Base-by-base conservation (phyloP, 2,797 vertebrate genomes). In the Yasuhikotakia modesta region DNA sequence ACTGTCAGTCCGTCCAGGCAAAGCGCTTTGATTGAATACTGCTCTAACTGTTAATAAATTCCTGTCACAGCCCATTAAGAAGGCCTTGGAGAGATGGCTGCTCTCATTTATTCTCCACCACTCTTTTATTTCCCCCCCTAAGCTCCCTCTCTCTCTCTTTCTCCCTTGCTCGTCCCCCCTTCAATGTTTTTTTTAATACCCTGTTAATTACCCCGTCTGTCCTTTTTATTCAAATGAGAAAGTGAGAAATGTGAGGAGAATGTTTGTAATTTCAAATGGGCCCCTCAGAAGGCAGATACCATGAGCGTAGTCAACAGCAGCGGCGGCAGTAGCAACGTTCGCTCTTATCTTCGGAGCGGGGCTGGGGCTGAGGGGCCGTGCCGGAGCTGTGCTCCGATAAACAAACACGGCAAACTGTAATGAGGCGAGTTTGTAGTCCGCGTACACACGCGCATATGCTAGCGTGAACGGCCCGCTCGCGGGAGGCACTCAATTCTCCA, bases 31-130 rank as follows among this genome's bases (percentile, higher is more conserved):
- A 93, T 94, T 93, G 93, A 92, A 93, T 92, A 93, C 90, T 89
- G 90, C 91, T 88, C 90, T 92, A 92, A 94, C 91, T 93, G 90
- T 92, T 92, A 93, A 94, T 93, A 93, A 92, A 93, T 93, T 94
- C 92, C 90, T 93, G 92, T 93, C 92, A 92, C 91, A 93, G 91
- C 88, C 91, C 91, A 93, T 93, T 94, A 93, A 93, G 91, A 90
- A 91, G 90, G 91, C 92, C 92, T 93, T 91, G 91, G 91, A 93
- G 92, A 93, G 90, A 93, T 92, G 90, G 89, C 87, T 86, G 89
- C 89, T 91, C 85, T 93, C 93, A 93, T 93, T 93, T 93, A 93
- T 93, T 94, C 92, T 92, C 86, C 89, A 89, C 87, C 86, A 87
- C 80, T 79, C 88, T 90, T 85, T 58, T 60, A 68, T 83, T 32